Evolutionary conservation across 2,888 invertebrate genomes (phyloP), one percentile per base, ranked within the genome.

Genomic region (Invenusta paracnida): DNA sequence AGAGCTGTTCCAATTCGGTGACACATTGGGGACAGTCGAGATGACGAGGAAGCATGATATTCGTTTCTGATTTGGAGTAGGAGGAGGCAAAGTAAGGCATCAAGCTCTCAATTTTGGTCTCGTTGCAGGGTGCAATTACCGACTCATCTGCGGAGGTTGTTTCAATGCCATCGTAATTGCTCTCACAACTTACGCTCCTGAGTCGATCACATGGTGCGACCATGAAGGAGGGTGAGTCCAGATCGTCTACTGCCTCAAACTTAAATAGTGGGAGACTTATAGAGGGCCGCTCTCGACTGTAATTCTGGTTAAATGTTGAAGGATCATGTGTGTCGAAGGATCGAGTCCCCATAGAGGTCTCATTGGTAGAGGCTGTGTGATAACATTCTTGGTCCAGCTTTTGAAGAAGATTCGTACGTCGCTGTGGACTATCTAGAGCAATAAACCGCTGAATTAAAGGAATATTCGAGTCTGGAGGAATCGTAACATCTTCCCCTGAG

Each of bases 1-100:
- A 25, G 27, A 73, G 73, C 2, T 25, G 11, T 5, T 73, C 27
- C 73, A 73, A 73, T 23, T 73, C 73, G 2, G 73, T 23, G 2
- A 73, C 11, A 25, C 73, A 73, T 23, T 73, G 73, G 73, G 73
- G 73, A 73, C 73, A 73, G 73, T 73, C 73, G 23, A 73, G 25
- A n/a, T 23, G 27, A 23, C 73, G 17, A 2, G 17, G 17, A 23
- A n/a, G 23, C 27, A 73, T 13, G 5, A 73, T 73, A 25, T 73
- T 73, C 2, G 73, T 73, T 2, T 73, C 73, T 23, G 73, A 73
- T 23, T 73, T 73, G 5, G 73, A 73, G 11, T 13, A 5, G 2
- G 17, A 5, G 5, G 5, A 5, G 17, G 23, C 2, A n/a, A n/a
- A n/a, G n/a, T n/a, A n/a, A n/a, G n/a, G n/a, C n/a, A n/a, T n/a